Evolutionary conservation across 2,113 vertebrate species (phyloP), one percentile per base, ranked within the genome.

Genomic region (Macrotis lagotis): DNA sequence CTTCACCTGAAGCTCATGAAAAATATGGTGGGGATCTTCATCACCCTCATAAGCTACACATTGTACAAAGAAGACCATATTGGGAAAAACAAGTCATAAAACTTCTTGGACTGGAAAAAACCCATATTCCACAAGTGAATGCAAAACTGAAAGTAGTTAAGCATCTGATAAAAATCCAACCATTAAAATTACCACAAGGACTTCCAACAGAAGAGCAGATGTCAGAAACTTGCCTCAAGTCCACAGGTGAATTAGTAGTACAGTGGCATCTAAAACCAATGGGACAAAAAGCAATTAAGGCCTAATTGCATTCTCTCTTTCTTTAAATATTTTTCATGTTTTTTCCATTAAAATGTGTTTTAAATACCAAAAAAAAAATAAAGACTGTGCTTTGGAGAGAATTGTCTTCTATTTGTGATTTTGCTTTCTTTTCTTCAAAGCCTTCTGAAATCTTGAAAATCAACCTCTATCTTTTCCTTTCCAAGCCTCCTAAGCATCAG

Each of bases 131-230:
- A 48, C 98, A 98, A 0, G 99, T 99, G 96, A 99, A 99, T 91
- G 97, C 94, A 95, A 99, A 97, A 74, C 98, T 99, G 95, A 99
- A 99, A 97, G 97, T 99, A 74, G 95, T 99, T 95, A 99, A 99
- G 96, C 99, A 99, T 96, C 99, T 99, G 92, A 98, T 99, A 91
- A 99, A 99, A 94, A 99, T 99, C 95, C 97, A 99, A 97, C 99
- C 99, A 0, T 96, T 99, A 95, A 99, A 98, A 97, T 98, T 99
- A 1, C 99, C 99, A 0, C 96, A 99, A 0, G 99, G 99, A 25
- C 98, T 99, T 89, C 99, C 99, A 31, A 96, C 99, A 90, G 99
- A 99, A 91, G 98, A 99, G 93, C 99, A 99, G 95, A 98, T 99
- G 98, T 74, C 96, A 25, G 83, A 88, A 92, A 98, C 98, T 0